Conservation (phyloP, 2,888 invertebrate genomes). For the Zeuzera pyrina region DNA sequence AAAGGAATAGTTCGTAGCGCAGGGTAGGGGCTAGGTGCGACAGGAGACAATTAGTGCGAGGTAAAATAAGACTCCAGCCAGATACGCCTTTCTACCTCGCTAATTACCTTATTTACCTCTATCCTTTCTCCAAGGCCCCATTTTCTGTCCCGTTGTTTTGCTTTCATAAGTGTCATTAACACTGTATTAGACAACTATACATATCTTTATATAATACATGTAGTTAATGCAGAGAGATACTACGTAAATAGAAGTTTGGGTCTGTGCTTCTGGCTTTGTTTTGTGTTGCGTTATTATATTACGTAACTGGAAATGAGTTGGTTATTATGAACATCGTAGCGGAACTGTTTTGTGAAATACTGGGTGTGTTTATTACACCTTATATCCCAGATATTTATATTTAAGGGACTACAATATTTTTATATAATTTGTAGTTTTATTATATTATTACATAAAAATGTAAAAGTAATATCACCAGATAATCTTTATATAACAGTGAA, state of each 20-base stretch:
- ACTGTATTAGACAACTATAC: conserved; percentile 15
- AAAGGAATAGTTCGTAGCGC: conserved; percentile 10
- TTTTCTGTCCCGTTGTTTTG: conserved; percentile 31
- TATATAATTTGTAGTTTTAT: no score
- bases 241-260: conserved; percentile 22
- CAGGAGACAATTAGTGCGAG: conserved; percentile 14
- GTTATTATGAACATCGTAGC: conserved; percentile 7
- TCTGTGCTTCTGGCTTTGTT: conserved; percentile 25
- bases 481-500: no score
- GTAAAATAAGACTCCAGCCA: conserved; percentile 13
- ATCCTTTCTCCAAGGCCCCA: conserved; percentile 22
- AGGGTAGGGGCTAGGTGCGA: no score
- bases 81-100: conserved; percentile 15
- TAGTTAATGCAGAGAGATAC: background rate
- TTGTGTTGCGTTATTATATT: conserved; percentile 23
- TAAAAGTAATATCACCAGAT: no score
- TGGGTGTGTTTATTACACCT: conserved; percentile 6
- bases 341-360: conserved; percentile 8
- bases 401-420: no score
- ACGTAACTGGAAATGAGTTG: conserved; percentile 21
- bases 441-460: no score
- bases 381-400: conserved; percentile 12
- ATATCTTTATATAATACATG: conserved; percentile 1
- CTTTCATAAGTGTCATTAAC: conserved; percentile 33
- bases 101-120: conserved; percentile 38